Evolutionary conservation across 2,797 vertebrate genomes (phyloP).

Genomic region (Semaprochilodus insignis): DNA sequence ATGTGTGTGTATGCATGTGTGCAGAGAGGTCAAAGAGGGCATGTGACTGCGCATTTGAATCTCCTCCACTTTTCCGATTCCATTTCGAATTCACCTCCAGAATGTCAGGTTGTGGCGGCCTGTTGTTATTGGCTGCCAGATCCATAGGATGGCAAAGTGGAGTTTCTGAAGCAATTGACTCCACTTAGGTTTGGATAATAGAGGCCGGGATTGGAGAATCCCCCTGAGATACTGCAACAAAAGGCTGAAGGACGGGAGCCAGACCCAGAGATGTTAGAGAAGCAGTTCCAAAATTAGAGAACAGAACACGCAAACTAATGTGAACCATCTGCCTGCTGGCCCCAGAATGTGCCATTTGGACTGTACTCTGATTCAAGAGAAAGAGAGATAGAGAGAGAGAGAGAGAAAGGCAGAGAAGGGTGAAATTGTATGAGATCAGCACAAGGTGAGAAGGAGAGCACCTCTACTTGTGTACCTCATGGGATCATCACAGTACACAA

Average conservation of each 20-base stretch:
- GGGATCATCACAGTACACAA: neutral
- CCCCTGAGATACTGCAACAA: conserved; percentile 27
- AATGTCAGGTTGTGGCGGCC: neutral
- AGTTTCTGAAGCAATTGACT: conserved; percentile 32
- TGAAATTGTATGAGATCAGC: neutral
- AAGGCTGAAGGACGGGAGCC: conserved; percentile 32
- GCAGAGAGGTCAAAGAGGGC: conserved; percentile 21
- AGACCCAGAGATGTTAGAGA: conserved; percentile 18
- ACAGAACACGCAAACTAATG: conserved; percentile 38
- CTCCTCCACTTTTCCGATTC: conserved; percentile 18
- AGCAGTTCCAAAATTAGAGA: conserved; percentile 45
- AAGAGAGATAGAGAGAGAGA: neutral
- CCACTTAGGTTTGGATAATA: conserved; percentile 40
- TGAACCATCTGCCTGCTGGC: conserved; percentile 42
- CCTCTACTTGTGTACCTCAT: neutral
- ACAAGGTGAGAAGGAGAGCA: neutral
- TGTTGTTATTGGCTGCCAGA: conserved; percentile 32
- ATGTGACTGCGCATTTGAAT: conserved; percentile 39
- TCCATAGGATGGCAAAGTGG: neutral
- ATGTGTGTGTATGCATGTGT: conserved; percentile 3
- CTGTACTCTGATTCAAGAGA: neutral
- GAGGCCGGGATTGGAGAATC: conserved; percentile 37
- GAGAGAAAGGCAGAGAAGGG: neutral
- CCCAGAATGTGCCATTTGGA: neutral
- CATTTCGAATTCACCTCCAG: conserved; percentile 30